phyloP scores from a whole-genome alignment of 2,113 vertebrate species.

The Narcine bancroftii region DNA sequence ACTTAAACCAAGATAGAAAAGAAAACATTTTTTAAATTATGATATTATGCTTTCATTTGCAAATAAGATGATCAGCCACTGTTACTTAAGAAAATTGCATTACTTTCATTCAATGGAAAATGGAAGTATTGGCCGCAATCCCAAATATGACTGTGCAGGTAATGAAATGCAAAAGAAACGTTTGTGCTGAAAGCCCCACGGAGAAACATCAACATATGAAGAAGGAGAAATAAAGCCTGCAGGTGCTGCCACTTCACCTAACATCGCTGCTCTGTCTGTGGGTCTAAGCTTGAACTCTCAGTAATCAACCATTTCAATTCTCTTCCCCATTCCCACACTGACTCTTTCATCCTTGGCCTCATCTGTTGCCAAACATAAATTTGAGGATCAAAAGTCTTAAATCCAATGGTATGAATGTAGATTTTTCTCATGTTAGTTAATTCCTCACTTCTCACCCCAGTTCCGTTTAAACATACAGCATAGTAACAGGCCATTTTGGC shows the following conservation, averaged over 20 bases:
- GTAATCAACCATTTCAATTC: no score
- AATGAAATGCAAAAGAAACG: background rate
- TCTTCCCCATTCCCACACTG: no score
- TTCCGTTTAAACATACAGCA: no score
- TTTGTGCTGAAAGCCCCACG: background rate
- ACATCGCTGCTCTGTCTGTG: background rate
- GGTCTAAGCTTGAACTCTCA: background rate
- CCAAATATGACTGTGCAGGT: background rate
- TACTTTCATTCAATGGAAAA: background rate
- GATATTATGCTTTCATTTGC: background rate
- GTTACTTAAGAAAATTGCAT: background rate
- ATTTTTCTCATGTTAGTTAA: no score
- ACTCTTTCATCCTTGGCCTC: background rate
- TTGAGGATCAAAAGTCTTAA: no score
- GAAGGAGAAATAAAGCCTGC: no score
- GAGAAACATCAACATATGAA: background rate
- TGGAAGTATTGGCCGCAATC: background rate
- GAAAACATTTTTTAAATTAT: background rate
- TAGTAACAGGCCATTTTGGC: no score
- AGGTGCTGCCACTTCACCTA: background rate
- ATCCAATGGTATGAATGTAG: no score
- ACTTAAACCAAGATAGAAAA: background rate
- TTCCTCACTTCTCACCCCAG: no score
- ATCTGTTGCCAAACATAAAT: no score
- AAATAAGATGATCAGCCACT: background rate